Conservation (phyloP, 2,888 invertebrate genomes). For the Drosophila suboccidentalis region DNA sequence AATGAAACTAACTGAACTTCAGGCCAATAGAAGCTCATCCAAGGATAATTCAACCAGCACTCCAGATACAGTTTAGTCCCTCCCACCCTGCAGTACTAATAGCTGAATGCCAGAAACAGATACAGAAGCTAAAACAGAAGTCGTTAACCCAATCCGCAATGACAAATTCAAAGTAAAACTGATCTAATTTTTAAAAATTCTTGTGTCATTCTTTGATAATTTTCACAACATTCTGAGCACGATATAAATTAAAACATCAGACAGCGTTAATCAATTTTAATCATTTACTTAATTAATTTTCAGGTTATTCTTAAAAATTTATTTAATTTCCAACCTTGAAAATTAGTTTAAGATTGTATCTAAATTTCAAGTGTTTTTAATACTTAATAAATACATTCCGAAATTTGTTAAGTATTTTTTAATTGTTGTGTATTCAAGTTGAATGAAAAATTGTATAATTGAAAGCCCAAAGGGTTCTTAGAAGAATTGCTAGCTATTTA, state of each 20-base stretch:
- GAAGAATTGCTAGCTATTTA: too few species aligned
- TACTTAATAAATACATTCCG: too few species aligned
- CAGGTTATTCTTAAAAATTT: not conserved
- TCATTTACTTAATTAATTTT: not conserved
- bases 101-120: not conserved
- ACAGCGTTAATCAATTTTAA: not conserved
- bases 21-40: not conserved
- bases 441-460: too few species aligned
- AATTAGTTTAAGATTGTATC: too few species aligned
- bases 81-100: not conserved
- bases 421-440: too few species aligned
- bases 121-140: not conserved
- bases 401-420: too few species aligned
- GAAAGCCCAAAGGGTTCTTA: too few species aligned
- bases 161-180: not conserved
- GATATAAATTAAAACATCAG: not conserved
- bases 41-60: slow-evolving; percentile 11
- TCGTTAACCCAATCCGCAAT: not conserved
- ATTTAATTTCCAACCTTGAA: not conserved
- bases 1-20: slow-evolving; percentile 15
- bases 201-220: not conserved
- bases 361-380: too few species aligned
- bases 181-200: not conserved
- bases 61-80: not conserved
- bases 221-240: not conserved